phyloP scores from a whole-genome alignment of 1,140 invertebrate species.

The Papilio helenus region DNA sequence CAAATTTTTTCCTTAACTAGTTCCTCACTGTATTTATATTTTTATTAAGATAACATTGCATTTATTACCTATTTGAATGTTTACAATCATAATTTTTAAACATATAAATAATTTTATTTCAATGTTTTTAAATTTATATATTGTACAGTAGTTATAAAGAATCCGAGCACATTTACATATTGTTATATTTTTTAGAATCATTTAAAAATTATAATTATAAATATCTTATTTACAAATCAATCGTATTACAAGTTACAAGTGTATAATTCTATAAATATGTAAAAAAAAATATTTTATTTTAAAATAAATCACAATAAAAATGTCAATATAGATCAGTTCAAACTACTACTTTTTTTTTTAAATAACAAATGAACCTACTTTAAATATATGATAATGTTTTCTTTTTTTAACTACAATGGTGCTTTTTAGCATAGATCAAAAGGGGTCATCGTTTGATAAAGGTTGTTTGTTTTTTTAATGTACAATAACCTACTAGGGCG shows the following conservation, averaged over 20 bases:
- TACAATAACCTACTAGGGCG: conserved; percentile 38
- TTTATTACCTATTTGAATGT: conserved; percentile 11
- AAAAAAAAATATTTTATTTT: background rate
- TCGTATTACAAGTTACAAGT: too few species aligned
- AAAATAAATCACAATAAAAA: background rate
- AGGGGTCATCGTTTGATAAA: conserved; percentile 37
- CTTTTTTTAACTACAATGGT: conserved; percentile 21
- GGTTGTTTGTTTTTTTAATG: conserved; percentile 38
- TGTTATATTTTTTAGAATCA: too few species aligned
- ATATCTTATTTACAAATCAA: too few species aligned
- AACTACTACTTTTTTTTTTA: background rate
- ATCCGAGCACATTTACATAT: too few species aligned
- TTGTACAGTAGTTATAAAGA: too few species aligned
- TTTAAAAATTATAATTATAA: too few species aligned
- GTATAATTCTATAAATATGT: too few species aligned
- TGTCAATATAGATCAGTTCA: background rate
- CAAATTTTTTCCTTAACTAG: conserved; percentile 5
- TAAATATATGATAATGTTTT: conserved; percentile 27
- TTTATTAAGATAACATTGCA: background rate
- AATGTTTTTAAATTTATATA: background rate
- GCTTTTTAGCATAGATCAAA: conserved; percentile 33
- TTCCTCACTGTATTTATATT: conserved; percentile 5
- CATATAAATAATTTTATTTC: background rate
- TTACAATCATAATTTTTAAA: background rate
- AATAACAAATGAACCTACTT: background rate